Conservation (phyloP, 2,888 invertebrate genomes). For the Carcina quercana region DNA sequence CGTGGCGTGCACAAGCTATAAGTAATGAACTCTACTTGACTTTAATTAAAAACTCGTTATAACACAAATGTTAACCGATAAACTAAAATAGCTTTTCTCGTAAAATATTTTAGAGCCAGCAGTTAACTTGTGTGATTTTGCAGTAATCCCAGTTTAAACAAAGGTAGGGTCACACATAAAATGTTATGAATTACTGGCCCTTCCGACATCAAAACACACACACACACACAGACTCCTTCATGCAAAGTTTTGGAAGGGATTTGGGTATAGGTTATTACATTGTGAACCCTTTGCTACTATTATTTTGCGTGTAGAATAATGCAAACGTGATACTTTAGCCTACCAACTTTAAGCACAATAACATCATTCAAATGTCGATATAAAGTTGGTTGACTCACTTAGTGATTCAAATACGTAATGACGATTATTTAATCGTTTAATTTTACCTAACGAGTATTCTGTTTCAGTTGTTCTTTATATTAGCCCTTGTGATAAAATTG, state of each 20-base stretch:
- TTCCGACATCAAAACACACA: slow-evolving; percentile 31
- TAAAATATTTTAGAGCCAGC: slow-evolving; percentile 31
- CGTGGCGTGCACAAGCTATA: slow-evolving; percentile 48
- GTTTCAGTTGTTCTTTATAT: too few relatives aligned
- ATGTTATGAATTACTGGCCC: slow-evolving; percentile 39
- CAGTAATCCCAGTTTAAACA: slow-evolving; percentile 35
- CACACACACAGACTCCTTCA: too few relatives aligned
- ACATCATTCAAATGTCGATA: too few relatives aligned
- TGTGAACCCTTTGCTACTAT: slow-evolving; percentile 29
- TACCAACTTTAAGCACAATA: too few relatives aligned
- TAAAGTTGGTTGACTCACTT: too few relatives aligned
- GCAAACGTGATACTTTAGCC: slow-evolving; percentile 17
- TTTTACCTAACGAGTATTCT: too few relatives aligned
- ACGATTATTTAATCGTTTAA: too few relatives aligned
- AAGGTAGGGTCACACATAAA: slow-evolving; percentile 38
- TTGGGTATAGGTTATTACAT: slow-evolving; percentile 34
- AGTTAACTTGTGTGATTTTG: slow-evolving; percentile 35
- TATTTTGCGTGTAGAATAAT: slow-evolving; percentile 33
- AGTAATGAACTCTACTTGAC: slow-evolving; percentile 56
- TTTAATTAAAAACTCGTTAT: slow-evolving; percentile 52
- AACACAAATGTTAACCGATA: slow-evolving; percentile 39
- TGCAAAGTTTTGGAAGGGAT: slow-evolving; percentile 37
- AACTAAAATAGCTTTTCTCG: slow-evolving; percentile 38
- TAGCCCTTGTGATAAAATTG: too few relatives aligned
- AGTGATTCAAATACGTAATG: too few relatives aligned